phyloP scores from a whole-genome alignment of 2,888 invertebrate genomes.

The Bugula neritina region DNA sequence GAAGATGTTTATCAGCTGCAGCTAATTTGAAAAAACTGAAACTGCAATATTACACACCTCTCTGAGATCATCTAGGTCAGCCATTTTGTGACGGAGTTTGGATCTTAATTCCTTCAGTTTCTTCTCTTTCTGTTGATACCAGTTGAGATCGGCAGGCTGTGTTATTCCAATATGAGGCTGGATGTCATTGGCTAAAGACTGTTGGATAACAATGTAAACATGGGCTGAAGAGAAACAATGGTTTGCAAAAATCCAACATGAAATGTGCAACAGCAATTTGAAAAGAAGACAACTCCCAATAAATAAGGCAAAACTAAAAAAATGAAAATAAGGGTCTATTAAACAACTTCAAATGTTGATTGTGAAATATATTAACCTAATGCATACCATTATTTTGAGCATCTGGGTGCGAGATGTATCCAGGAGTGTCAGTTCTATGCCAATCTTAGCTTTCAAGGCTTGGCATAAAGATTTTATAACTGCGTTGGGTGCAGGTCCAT shows the following conservation, averaged over 20 bases:
- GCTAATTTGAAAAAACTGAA: too few species aligned
- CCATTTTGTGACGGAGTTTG: neutral
- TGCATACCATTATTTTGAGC: neutral
- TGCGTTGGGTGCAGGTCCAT: neutral
- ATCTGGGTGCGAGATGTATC: neutral
- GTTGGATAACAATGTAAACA: too few species aligned
- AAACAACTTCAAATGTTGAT: too few species aligned
- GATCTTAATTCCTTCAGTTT: constrained; percentile 18
- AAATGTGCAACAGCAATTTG: too few species aligned
- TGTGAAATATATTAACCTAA: too few species aligned
- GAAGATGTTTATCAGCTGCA: too few species aligned
- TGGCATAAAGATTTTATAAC: neutral
- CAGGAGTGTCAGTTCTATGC: neutral
- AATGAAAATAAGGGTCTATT: too few species aligned
- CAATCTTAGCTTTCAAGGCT: neutral
- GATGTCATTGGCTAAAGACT: neutral
- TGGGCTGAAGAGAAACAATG: too few species aligned
- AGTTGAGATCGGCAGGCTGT: neutral
- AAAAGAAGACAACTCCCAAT: too few species aligned
- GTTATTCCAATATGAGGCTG: neutral
- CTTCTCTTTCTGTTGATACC: constrained; percentile 1
- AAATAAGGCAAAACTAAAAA: too few species aligned
- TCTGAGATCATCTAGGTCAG: constrained; percentile 16
- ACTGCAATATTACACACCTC: too few species aligned
- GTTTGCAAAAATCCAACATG: too few species aligned